Evolutionary conservation across 2,113 vertebrate species (phyloP).

Genomic region (Thunnus maccoyii): DNA sequence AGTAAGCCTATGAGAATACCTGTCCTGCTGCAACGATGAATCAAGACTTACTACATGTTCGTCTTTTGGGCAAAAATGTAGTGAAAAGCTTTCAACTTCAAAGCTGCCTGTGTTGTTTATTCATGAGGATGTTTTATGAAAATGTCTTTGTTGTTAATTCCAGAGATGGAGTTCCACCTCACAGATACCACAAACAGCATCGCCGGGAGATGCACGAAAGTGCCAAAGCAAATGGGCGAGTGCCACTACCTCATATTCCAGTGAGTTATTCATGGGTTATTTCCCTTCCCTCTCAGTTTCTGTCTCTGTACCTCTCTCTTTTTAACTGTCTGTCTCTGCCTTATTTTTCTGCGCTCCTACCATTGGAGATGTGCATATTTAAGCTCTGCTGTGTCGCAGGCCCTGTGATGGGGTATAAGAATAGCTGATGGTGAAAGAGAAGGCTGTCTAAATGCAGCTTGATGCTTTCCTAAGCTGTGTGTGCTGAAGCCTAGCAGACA

Average conservation of each 20-base stretch:
- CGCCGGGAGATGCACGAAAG: constrained; percentile 98
- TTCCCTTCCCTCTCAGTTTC: constrained; percentile 57
- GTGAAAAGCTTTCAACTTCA: constrained; percentile 50
- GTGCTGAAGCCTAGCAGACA: constrained; percentile 77
- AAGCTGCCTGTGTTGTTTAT: constrained; percentile 67
- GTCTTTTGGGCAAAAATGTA: constrained; percentile 31
- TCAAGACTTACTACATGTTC: constrained; percentile 46
- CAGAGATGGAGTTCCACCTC: constrained; percentile 95
- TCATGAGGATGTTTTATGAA: constrained; percentile 68
- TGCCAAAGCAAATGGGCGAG: constrained; percentile 96
- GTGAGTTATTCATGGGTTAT: constrained; percentile 88
- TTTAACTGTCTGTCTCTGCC: constrained; percentile 68
- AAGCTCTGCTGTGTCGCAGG: constrained; percentile 75
- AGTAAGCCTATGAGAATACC: constrained; percentile 42
- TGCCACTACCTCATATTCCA: constrained; percentile 98
- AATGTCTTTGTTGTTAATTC: constrained; percentile 74
- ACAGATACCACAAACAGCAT: constrained; percentile 94
- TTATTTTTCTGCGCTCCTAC: constrained; percentile 60
- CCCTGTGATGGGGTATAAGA: constrained; percentile 83
- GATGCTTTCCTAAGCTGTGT: constrained; percentile 79
- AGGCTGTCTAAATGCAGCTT: constrained; percentile 82
- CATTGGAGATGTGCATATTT: constrained; percentile 83
- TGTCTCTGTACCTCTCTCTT: constrained; percentile 66
- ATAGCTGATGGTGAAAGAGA: constrained; percentile 81
- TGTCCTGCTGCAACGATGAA: constrained; percentile 43